These are phyloP conservation scores for Dryomyza anilis DNA, from an alignment of 2,888 invertebrate species.

Conservation along the genomic window DNA sequence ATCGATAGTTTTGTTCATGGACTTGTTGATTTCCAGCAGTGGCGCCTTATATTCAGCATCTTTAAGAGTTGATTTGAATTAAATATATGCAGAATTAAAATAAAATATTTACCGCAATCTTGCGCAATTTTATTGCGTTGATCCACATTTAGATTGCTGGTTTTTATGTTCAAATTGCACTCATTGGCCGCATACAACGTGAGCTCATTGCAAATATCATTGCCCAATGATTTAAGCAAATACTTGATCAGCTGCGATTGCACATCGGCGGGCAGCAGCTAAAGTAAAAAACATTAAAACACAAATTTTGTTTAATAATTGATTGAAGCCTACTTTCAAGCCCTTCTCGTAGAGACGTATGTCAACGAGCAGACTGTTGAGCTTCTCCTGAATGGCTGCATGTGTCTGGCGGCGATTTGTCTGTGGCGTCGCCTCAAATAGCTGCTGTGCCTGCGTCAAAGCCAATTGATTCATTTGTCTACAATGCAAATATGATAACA, in stretches of 20 bases:
- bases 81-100: constrained; percentile 1
- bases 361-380: constrained; percentile 76
- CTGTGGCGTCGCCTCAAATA: constrained; percentile 76
- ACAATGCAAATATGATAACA: constrained; percentile 41
- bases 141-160: constrained; percentile 65
- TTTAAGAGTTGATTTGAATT: constrained; percentile 39
- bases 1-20: constrained; percentile 74
- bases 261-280: constrained; percentile 66
- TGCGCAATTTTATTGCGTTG: constrained; percentile 74
- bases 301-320: background rate
- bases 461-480: constrained; percentile 72
- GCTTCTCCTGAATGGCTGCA: constrained; percentile 80
- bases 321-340: constrained; percentile 61
- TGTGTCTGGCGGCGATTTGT: constrained; percentile 78
- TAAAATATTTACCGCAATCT: constrained; percentile 65
- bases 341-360: constrained; percentile 83
- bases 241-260: constrained; percentile 79
- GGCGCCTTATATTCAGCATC: constrained; percentile 72
- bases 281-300: background rate
- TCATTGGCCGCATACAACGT: constrained; percentile 80
- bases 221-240: constrained; percentile 80
- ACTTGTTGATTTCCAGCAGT: constrained; percentile 71
- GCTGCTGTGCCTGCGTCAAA: constrained; percentile 71
- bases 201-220: constrained; percentile 80
- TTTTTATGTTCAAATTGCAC: constrained; percentile 68